These are phyloP conservation scores for Vespertilio murinus DNA, from an alignment of 2,797 vertebrate species.

Conservation along the genomic window DNA sequence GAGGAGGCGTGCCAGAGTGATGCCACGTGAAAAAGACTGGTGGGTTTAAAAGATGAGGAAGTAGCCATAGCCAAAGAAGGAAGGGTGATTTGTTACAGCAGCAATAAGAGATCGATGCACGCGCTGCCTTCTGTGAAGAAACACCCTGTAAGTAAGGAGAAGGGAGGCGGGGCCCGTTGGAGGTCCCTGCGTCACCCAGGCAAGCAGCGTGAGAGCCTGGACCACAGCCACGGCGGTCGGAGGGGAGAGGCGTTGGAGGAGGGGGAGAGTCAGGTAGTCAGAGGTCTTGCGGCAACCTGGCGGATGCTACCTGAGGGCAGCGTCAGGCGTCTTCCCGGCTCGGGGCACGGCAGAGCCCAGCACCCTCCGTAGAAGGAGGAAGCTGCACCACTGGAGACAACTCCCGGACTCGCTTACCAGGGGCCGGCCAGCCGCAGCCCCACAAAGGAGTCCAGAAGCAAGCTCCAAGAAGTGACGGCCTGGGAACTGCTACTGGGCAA, in stretches of 20 bases:
- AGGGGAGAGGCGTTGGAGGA: neutral
- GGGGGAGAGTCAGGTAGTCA: neutral
- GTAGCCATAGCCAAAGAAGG: neutral
- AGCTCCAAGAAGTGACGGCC: neutral
- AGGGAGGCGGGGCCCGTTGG: neutral
- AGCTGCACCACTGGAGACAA: neutral
- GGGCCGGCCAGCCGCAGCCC: neutral
- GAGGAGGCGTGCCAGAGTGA: neutral
- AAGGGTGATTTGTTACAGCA: neutral
- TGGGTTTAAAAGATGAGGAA: neutral
- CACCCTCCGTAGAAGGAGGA: neutral
- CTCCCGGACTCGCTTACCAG: neutral
- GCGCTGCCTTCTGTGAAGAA: neutral
- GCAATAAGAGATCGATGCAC: neutral
- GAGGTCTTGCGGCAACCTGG: neutral
- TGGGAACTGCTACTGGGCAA: neutral
- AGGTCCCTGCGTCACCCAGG: neutral
- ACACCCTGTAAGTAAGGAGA: neutral
- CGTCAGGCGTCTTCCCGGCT: neutral
- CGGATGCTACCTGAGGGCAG: neutral
- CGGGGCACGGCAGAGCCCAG: neutral
- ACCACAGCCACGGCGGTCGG: neutral
- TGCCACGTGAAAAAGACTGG: neutral
- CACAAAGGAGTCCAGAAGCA: neutral
- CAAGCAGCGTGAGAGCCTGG: neutral